Percentiles rank a stretch among this genome's conserved stretches.
These are phyloP conservation scores for Apis cerana DNA, from an alignment of 1,140 invertebrate genomes.

Conservation along the genomic window DNA sequence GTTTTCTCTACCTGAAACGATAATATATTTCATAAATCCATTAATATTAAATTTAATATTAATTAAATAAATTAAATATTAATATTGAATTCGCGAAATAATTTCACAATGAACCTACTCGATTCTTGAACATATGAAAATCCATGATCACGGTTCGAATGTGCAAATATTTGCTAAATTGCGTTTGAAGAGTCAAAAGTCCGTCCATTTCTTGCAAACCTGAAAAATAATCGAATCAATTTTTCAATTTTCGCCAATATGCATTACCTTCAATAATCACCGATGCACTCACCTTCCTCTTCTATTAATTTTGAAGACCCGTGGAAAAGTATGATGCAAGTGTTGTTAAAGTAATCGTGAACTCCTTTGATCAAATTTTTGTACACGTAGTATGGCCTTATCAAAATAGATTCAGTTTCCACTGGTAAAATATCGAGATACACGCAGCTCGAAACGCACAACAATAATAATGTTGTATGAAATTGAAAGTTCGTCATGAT, in stretches of 20 bases:
- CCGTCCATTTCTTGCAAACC: constrained; percentile 49
- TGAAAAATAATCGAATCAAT: constrained; percentile 22
- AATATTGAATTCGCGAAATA: too few species aligned
- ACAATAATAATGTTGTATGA: not conserved
- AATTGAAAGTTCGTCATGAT: not conserved
- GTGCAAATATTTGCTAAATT: constrained; percentile 55
- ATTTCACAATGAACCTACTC: constrained; percentile 50
- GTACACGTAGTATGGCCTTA: constrained; percentile 71
- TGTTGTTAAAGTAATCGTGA: constrained; percentile 76
- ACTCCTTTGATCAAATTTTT: constrained; percentile 67
- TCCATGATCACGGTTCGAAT: constrained; percentile 72
- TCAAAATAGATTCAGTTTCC: constrained; percentile 30
- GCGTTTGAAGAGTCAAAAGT: constrained; percentile 63
- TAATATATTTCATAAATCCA: too few species aligned
- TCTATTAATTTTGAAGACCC: constrained; percentile 60
- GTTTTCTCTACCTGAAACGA: constrained; percentile 69
- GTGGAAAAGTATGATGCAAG: constrained; percentile 75
- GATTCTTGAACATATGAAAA: constrained; percentile 68
- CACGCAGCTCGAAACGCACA: not conserved
- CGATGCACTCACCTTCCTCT: constrained; percentile 62
- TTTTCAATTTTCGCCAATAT: not conserved
- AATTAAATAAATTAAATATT: too few species aligned
- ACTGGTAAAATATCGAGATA: fast-evolving
- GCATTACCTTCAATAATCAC: not conserved
- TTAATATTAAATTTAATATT: too few species aligned